phyloP scores from a whole-genome alignment of 1,140 invertebrate genomes.

The Amyelois transitella region DNA sequence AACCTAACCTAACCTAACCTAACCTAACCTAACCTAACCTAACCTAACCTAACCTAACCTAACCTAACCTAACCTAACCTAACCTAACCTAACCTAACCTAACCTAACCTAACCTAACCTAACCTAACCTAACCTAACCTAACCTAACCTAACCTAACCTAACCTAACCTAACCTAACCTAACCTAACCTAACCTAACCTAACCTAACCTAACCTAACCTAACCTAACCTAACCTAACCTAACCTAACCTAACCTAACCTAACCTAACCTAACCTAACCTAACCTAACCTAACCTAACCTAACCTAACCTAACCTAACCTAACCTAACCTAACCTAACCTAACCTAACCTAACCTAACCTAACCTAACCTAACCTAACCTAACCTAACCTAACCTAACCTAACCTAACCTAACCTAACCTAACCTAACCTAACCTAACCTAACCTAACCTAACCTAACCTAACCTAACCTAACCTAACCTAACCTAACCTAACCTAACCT shows the following conservation, averaged over 20 bases:
- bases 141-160: too few relatives aligned
- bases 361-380: neutral
- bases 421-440: neutral
- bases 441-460: neutral
- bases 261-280: slow-evolving; percentile 19
- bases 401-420: neutral
- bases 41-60: too few relatives aligned
- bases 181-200: slow-evolving; percentile 11
- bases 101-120: too few relatives aligned
- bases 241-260: slow-evolving; percentile 15
- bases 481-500: neutral
- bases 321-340: neutral
- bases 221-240: slow-evolving; percentile 8
- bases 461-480: neutral
- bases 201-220: slow-evolving; percentile 9
- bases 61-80: too few relatives aligned
- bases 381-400: neutral
- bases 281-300: slow-evolving; percentile 18
- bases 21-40: slow-evolving; percentile 6
- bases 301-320: slow-evolving; percentile 10
- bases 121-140: too few relatives aligned
- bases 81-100: too few relatives aligned
- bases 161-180: neutral
- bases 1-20: neutral
- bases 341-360: neutral